A percentile compares a stretch with the other conserved stretches of the same genome.
Evolutionary conservation across 2,113 vertebrate genomes (phyloP).

Genomic region (Chaetorhynchus papuensis): DNA sequence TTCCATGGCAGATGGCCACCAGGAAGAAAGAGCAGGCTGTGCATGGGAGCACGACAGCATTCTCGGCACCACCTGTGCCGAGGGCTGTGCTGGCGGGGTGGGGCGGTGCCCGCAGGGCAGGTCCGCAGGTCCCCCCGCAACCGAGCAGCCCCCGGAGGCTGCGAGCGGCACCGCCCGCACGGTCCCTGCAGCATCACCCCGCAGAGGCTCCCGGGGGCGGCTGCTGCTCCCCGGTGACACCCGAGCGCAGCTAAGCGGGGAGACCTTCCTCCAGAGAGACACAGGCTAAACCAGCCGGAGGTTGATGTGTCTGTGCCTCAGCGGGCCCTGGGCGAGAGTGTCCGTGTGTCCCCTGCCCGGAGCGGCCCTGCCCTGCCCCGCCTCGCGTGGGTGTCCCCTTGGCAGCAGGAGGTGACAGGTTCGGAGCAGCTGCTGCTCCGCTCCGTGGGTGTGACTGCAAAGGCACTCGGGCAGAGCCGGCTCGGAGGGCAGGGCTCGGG

Average conservation of each 20-base stretch:
- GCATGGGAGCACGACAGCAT: fast-evolving
- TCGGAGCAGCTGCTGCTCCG: background rate
- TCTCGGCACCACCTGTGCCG: fast-evolving
- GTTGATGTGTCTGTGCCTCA: fast-evolving
- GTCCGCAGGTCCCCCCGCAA: fast-evolving
- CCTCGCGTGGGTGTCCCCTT: background rate
- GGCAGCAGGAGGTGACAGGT: background rate
- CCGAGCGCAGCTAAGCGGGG: background rate
- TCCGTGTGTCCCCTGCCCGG: background rate
- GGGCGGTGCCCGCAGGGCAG: background rate
- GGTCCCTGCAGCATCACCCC: background rate
- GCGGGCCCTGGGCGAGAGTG: fast-evolving
- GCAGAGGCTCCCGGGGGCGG: background rate
- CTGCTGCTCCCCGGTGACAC: background rate
- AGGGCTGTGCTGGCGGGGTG: fast-evolving
- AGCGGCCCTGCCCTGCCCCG: background rate
- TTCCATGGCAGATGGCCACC: background rate
- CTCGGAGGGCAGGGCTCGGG: background rate
- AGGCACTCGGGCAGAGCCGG: background rate
- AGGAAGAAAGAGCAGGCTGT: background rate
- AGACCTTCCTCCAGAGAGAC: background rate
- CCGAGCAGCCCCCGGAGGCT: background rate
- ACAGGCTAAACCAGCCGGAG: background rate
- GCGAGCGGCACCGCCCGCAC: fast-evolving
- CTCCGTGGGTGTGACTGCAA: background rate